Evolutionary conservation across 1,140 invertebrate species (phyloP).

Genomic region (Venturia canescens): DNA sequence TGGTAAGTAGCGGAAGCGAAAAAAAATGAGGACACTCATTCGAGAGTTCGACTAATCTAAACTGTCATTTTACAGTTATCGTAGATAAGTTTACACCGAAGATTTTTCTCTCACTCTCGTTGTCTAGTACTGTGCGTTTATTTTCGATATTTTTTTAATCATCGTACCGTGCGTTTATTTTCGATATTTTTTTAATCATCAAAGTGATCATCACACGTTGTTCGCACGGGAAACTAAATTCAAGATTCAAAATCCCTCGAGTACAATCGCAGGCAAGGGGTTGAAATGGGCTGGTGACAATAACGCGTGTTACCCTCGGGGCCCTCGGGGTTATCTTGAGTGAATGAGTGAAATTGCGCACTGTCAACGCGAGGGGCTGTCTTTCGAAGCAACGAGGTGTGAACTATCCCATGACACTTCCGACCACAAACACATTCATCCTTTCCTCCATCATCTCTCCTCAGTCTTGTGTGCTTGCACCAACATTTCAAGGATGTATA

Average conservation of each 20-base stretch:
- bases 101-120: too few relatives aligned
- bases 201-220: not conserved
- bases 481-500: not conserved
- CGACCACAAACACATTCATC: conserved; percentile 61
- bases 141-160: not conserved
- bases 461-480: not conserved
- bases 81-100: too few relatives aligned
- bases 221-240: not conserved
- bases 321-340: conserved; percentile 2
- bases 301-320: not conserved
- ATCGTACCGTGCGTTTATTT: not conserved
- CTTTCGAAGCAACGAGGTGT: conserved; percentile 62
- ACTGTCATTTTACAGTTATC: too few relatives aligned
- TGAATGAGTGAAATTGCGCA: conserved; percentile 23
- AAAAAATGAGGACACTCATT: too few relatives aligned
- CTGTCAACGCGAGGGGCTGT: not conserved
- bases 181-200: not conserved
- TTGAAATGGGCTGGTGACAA: not conserved
- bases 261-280: not conserved
- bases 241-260: conserved; percentile 12
- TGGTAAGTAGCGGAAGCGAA: too few relatives aligned
- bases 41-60: too few relatives aligned
- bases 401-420: conserved; percentile 70
- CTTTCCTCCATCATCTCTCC: conserved; percentile 1
- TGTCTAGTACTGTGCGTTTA: not conserved